Percentiles rank a stretch among this genome's conserved stretches.
Conservation (phyloP, 2,888 invertebrate genomes). For the Apodemia mormo region DNA sequence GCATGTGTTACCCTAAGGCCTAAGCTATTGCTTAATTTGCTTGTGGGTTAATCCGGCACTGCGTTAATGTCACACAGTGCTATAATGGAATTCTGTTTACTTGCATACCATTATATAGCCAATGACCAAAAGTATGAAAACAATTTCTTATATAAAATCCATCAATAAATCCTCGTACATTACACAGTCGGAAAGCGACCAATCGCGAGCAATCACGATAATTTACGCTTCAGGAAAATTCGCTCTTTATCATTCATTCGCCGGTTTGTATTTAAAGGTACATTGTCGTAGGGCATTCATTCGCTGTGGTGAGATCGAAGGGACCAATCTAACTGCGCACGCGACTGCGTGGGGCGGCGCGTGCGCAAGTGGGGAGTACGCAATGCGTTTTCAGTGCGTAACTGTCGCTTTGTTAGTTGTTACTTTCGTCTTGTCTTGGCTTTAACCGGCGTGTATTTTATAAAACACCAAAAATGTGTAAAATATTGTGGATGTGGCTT, state of each 20-base stretch:
- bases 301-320: conserved; percentile 56
- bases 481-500: not conserved
- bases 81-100: too few relatives aligned
- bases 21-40: too few relatives aligned
- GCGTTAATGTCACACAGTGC: too few relatives aligned
- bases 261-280: conserved; percentile 40
- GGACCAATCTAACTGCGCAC: conserved; percentile 69
- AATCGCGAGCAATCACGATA: conserved; percentile 53
- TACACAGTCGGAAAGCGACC: conserved; percentile 40
- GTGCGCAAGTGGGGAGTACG: conserved; percentile 57
- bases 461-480: not conserved
- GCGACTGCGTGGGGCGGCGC: conserved; percentile 56
- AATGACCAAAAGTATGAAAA: too few relatives aligned
- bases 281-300: conserved; percentile 53
- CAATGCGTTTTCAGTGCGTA: conserved; percentile 75
- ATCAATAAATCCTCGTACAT: not conserved
- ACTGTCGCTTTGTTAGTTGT: conserved; percentile 44
- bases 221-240: conserved; percentile 53
- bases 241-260: conserved; percentile 58
- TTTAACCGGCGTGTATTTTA: too few relatives aligned
- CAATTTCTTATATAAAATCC: not conserved
- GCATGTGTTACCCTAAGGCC: too few relatives aligned
- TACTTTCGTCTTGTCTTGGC: not conserved
- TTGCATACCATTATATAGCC: too few relatives aligned
- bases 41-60: too few relatives aligned